Evolutionary conservation across 1,140 invertebrate species (phyloP).

Genomic region (Mamestra configurata): DNA sequence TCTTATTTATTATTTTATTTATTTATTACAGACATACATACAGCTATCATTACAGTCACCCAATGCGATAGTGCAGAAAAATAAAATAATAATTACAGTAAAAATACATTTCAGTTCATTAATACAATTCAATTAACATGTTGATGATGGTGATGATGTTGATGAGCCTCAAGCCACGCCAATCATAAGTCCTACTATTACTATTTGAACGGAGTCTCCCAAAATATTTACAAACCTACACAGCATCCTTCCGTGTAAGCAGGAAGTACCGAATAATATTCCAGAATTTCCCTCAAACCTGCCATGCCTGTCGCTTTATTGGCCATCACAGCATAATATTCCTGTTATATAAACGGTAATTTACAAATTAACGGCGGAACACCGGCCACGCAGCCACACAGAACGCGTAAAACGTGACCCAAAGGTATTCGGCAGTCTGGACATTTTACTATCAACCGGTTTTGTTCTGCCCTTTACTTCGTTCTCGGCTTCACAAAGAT

Average conservation of each 20-base stretch:
- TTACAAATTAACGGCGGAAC: conserved; percentile 32
- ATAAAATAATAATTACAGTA: too few relatives aligned
- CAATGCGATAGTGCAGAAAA: too few relatives aligned
- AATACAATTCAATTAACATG: too few relatives aligned
- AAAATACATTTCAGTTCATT: too few relatives aligned
- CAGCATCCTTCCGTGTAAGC: background rate
- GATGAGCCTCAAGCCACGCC: too few relatives aligned
- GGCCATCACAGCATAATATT: conserved; percentile 9
- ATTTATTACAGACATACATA: too few relatives aligned
- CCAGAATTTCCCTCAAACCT: background rate
- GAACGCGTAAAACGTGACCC: conserved; percentile 38
- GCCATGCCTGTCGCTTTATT: background rate
- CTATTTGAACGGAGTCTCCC: background rate
- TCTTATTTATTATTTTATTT: too few relatives aligned
- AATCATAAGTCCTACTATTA: too few relatives aligned
- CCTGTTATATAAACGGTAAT: conserved; percentile 27
- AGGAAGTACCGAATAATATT: background rate
- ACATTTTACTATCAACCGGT: conserved; percentile 43
- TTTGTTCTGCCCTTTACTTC: conserved; percentile 35
- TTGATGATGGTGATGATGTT: too few relatives aligned
- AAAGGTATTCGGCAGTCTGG: conserved; percentile 34
- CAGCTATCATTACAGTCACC: too few relatives aligned
- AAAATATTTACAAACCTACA: background rate
- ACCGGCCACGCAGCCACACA: conserved; percentile 9
- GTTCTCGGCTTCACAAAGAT: conserved; percentile 5